Percentiles rank a stretch among this genome's conserved stretches.
These are phyloP conservation scores for Sapayoa aenigma DNA, from an alignment of 2,113 vertebrate genomes.

Conservation along the genomic window DNA sequence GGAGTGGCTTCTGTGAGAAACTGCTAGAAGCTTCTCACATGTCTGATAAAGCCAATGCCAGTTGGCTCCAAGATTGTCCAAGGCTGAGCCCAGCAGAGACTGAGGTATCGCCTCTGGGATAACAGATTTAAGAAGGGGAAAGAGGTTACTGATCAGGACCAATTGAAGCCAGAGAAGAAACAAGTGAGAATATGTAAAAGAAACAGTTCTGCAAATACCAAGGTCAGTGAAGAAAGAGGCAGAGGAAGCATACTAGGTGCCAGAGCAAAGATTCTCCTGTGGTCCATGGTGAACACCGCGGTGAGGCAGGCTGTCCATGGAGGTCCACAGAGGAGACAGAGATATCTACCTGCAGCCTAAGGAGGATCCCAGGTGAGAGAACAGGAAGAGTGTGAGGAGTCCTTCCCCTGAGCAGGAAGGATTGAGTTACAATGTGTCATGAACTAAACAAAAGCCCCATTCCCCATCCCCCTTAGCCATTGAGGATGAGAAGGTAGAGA, in stretches of 20 bases:
- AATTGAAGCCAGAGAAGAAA: neutral
- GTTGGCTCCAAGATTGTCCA: neutral
- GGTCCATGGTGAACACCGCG: neutral
- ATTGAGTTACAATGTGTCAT: no score
- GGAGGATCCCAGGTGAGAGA: no score
- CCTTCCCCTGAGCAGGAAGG: neutral
- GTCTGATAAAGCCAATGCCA: neutral
- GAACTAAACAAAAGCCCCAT: neutral
- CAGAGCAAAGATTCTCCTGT: neutral
- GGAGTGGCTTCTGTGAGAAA: neutral
- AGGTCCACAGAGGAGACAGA: neutral
- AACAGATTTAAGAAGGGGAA: neutral
- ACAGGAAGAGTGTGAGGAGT: neutral
- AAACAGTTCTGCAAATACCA: neutral
- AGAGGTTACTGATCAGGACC: neutral
- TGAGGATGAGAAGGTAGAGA: neutral
- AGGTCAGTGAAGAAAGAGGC: neutral
- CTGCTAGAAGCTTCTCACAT: neutral
- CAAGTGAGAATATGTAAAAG: neutral
- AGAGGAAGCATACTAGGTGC: fast-evolving
- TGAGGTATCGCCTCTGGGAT: neutral
- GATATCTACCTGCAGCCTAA: neutral
- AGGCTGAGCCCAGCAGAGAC: neutral
- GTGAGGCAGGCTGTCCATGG: neutral
- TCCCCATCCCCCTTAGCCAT: neutral